phyloP scores from a whole-genome alignment of 2,888 invertebrate genomes.

The Stegana nigrithorax region DNA sequence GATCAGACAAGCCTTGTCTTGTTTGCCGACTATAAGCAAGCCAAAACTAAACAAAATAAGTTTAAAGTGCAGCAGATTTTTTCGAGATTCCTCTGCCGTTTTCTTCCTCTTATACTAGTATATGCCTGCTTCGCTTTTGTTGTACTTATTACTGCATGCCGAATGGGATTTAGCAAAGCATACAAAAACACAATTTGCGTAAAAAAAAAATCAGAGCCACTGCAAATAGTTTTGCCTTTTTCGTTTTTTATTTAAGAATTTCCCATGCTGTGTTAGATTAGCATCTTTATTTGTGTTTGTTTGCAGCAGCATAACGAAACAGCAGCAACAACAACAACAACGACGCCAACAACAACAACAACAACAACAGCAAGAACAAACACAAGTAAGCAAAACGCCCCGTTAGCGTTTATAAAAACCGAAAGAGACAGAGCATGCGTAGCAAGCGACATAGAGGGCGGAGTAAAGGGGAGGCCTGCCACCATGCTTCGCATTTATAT shows the following conservation, averaged over 20 bases:
- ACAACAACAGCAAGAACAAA: background rate
- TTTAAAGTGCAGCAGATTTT: conserved; percentile 37
- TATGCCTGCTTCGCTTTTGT: conserved; percentile 1
- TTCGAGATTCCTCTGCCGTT: conserved; percentile 17
- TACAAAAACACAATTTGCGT: conserved; percentile 24
- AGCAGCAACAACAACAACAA: conserved; percentile 3
- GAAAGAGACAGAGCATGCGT: conserved; percentile 29
- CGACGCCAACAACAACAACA: background rate
- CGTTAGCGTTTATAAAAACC: conserved; percentile 17
- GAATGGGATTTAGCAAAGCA: conserved; percentile 37
- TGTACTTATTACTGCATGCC: conserved; percentile 38
- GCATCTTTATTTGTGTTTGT: conserved; percentile 59
- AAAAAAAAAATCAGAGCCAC: conserved; percentile 37
- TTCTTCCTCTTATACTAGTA: conserved; percentile 12
- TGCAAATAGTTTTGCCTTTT: conserved; percentile 23
- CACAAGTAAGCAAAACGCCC: background rate
- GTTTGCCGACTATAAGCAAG: too few relatives aligned
- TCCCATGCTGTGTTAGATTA: conserved; percentile 41
- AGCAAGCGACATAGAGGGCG: conserved; percentile 38
- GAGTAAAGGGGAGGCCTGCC: conserved; percentile 32
- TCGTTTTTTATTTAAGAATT: background rate
- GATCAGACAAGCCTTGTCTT: background rate
- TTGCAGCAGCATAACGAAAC: conserved; percentile 45
- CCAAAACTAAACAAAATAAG: too few relatives aligned
- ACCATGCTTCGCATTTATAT: conserved; percentile 48